phyloP scores from a whole-genome alignment of 2,797 vertebrate species.

The Sarcophilus harrisii region DNA sequence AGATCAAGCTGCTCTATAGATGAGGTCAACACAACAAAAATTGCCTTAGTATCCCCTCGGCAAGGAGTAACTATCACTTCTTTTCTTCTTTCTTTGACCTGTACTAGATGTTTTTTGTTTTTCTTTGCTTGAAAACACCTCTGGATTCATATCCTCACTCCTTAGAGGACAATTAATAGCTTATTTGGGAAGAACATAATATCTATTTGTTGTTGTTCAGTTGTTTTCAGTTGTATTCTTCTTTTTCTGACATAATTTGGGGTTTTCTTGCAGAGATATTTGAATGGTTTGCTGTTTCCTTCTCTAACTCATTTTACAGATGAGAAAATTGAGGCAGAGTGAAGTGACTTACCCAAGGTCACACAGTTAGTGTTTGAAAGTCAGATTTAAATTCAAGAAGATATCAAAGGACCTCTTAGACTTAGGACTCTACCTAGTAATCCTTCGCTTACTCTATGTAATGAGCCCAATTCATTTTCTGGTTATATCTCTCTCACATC shows the following conservation, averaged over 20 bases:
- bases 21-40: background rate
- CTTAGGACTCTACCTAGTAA: background rate
- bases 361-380: background rate
- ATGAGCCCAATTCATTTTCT: background rate
- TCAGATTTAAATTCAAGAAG: background rate
- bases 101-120: background rate
- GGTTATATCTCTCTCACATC: background rate
- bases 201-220: background rate
- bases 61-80: background rate
- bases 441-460: background rate
- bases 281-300: background rate
- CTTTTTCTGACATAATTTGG: background rate
- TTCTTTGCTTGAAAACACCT: background rate
- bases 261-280: background rate
- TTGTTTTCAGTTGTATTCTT: background rate
- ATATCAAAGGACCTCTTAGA: background rate
- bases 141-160: background rate
- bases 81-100: background rate
- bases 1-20: background rate
- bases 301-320: background rate
- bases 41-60: background rate
- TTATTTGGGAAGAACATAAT: background rate
- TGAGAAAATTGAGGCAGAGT: background rate
- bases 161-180: background rate
- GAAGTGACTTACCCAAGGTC: background rate